Evolutionary conservation across 2,797 vertebrate genomes (phyloP), one percentile per base, ranked within the genome.

Genomic region (Tenualosa ilisha): DNA sequence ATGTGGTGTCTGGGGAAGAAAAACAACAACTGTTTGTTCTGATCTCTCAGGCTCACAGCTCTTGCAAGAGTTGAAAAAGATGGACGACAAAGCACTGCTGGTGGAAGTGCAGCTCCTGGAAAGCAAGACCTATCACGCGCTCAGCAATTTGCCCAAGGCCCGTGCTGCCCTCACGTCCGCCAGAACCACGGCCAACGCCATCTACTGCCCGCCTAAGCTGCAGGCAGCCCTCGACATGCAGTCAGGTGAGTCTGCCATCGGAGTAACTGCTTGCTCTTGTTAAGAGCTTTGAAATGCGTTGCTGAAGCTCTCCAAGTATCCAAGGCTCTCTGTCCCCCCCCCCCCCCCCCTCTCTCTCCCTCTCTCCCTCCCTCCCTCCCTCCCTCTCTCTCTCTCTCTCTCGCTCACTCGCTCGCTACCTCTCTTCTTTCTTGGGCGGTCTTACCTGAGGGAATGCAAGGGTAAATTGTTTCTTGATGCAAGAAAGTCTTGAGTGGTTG

Each of bases 211-310:
- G 0, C 98, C 98, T 49, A 99, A 99, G 92, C 96, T 99, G 89
- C 98, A 99, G 90, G 98, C 98, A 81, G 98, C 98, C 0, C 92
- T 99, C 90, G 98, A 99, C 94, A 99, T 99, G 98, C 98, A 99
- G 93, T 99, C 98, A 95, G 98, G 98, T 97, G 75, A 84, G 88
- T 85, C 46, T 1, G 59, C 59, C n/a, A n/a, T 24, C 3, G 20
- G 56, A 59, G 56, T 5, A 13, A 15, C 53, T 20, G 50, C 8
- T 20, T 5, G 53, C 53, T 17, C 53, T 15, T 17, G 53, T 56
- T 17, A 51, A 12, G 53, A 54, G 53, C 46, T 56, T 56, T 22
- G 54, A 56, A 56, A 6, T 54, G 59, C 5, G 6, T 20, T 61
- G 6, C 56, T 11, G 61, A 65, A 12, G 61, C 22, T 63, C 61